These are phyloP conservation scores for Bruchidius siliquastri DNA, from an alignment of 2,888 invertebrate genomes.

Conservation along the genomic window DNA sequence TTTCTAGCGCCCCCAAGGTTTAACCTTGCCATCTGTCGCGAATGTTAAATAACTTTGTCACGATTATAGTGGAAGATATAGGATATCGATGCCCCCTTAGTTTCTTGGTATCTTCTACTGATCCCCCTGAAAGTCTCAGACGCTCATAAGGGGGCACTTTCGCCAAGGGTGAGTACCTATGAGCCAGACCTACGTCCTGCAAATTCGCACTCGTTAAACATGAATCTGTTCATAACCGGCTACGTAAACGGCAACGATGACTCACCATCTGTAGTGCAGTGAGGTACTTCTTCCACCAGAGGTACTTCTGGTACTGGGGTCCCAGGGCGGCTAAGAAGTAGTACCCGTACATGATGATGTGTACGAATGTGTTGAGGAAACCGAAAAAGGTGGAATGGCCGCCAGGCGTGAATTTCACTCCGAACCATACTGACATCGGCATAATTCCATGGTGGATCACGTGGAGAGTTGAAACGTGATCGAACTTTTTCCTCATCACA, in stretches of 20 bases:
- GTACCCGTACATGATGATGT: slow-evolving; percentile 92
- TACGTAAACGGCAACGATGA: no score
- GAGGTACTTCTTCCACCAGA: slow-evolving; percentile 96
- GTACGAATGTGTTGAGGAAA: slow-evolving; percentile 89
- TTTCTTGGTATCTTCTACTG: no score
- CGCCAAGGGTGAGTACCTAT: no score
- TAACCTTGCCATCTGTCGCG: no score
- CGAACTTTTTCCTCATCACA: slow-evolving; percentile 88
- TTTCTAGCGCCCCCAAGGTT: no score
- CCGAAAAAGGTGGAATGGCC: slow-evolving; percentile 94
- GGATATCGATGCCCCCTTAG: no score
- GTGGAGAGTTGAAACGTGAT: slow-evolving; percentile 89
- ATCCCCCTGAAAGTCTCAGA: no score
- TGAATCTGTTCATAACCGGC: neutral
- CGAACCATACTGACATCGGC: slow-evolving; percentile 88
- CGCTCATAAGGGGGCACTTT: no score
- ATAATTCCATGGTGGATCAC: slow-evolving; percentile 96
- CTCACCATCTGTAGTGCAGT: slow-evolving; percentile 85
- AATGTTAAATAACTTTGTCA: no score
- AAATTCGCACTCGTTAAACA: neutral
- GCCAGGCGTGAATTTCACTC: slow-evolving; percentile 60
- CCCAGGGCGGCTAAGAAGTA: slow-evolving; percentile 87
- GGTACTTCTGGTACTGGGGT: slow-evolving; percentile 76
- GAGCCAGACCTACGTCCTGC: no score
- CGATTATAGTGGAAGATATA: no score